These are phyloP conservation scores for Branchellion lobata DNA, from an alignment of 2,888 invertebrate genomes.

Conservation along the genomic window DNA sequence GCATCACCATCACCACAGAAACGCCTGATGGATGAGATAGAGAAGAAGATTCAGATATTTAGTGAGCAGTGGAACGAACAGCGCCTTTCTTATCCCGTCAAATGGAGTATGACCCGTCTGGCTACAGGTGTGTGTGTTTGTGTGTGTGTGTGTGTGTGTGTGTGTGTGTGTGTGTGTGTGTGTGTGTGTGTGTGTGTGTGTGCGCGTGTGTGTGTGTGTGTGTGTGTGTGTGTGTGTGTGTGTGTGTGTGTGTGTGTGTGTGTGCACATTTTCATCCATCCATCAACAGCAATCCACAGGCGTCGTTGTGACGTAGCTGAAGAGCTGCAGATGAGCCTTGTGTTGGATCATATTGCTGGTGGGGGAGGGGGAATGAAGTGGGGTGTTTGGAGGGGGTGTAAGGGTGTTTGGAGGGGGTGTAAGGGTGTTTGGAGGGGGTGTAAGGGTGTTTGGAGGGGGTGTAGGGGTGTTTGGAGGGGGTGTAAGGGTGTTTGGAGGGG, in stretches of 20 bases:
- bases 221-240: background rate
- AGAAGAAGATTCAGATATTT: slow-evolving; percentile 54
- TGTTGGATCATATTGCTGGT: slow-evolving; percentile 58
- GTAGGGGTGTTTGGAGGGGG: background rate
- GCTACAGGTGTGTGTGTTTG: slow-evolving; percentile 52
- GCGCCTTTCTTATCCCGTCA: slow-evolving; percentile 55
- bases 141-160: background rate
- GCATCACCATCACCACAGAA: too few relatives aligned
- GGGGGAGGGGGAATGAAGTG: slow-evolving; percentile 48
- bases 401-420: background rate
- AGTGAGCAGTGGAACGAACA: slow-evolving; percentile 54
- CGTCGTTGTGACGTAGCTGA: slow-evolving; percentile 54
- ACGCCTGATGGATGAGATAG: slow-evolving; percentile 54
- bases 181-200: background rate
- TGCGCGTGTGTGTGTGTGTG: background rate
- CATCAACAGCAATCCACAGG: slow-evolving; percentile 53
- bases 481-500: background rate
- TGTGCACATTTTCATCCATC: too few relatives aligned
- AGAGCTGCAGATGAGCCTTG: slow-evolving; percentile 55
- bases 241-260: too few relatives aligned
- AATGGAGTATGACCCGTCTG: slow-evolving; percentile 54
- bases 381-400: background rate
- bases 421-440: background rate
- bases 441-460: background rate
- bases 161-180: background rate